Evolutionary conservation across 2,888 invertebrate genomes (phyloP).

Genomic region (Incurvaria masculella): DNA sequence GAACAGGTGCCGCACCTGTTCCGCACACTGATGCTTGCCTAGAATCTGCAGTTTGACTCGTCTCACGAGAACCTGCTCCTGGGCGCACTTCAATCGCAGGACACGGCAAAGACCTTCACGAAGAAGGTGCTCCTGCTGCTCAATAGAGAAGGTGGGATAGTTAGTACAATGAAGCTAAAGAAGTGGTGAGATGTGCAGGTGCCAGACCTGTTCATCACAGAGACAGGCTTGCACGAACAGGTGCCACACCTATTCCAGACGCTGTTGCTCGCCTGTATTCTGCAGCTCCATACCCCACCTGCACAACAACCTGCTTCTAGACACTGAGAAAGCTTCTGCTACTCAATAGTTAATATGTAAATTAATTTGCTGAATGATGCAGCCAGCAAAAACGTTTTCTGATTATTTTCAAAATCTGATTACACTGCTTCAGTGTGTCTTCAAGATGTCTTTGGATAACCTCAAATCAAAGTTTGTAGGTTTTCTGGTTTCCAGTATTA

Average conservation of each 20-base stretch:
- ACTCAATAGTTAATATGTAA: too few relatives aligned
- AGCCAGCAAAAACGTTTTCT: too few relatives aligned
- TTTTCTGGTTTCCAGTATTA: background rate
- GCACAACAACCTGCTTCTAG: constrained; percentile 67
- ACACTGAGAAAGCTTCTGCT: too few relatives aligned
- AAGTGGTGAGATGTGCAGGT: too few relatives aligned
- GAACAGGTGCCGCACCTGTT: constrained; percentile 84
- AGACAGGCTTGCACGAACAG: constrained; percentile 78
- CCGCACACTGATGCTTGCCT: constrained; percentile 79
- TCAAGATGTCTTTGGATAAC: too few relatives aligned
- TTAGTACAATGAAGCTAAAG: too few relatives aligned
- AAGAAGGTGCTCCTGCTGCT: constrained; percentile 85
- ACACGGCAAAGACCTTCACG: constrained; percentile 82
- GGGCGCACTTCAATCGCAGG: constrained; percentile 63
- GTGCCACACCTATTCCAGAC: constrained; percentile 83
- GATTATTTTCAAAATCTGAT: too few relatives aligned
- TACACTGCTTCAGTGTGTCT: too few relatives aligned
- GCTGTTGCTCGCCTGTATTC: constrained; percentile 82
- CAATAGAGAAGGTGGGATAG: constrained; percentile 92
- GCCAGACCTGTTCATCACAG: too few relatives aligned
- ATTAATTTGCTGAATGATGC: too few relatives aligned
- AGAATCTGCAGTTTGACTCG: constrained; percentile 81
- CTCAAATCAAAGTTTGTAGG: background rate
- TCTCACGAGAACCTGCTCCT: constrained; percentile 67
- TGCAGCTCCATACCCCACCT: constrained; percentile 75